Evolutionary conservation across 2,888 invertebrate genomes (phyloP).

Genomic region (Thymelicus acteon): DNA sequence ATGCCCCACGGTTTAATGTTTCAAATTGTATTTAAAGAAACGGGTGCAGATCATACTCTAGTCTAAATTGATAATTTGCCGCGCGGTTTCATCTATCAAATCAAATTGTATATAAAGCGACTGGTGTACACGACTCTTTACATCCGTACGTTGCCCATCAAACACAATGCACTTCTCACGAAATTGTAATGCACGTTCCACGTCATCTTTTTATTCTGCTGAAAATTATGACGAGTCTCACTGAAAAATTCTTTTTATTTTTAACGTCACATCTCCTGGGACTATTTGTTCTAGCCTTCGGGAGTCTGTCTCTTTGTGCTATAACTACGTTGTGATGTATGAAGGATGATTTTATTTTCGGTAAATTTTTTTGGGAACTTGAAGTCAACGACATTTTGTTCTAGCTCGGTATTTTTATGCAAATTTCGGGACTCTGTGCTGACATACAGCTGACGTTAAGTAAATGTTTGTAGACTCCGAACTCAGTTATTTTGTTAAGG

Average conservation of each 20-base stretch:
- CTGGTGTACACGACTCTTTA: not conserved
- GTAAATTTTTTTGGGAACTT: not conserved
- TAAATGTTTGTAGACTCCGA: not conserved
- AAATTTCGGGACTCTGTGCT: conserved; percentile 1
- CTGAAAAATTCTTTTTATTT: conserved; percentile 32
- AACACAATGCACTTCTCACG: conserved; percentile 31
- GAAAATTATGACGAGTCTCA: conserved; percentile 35
- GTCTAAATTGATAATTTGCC: not conserved
- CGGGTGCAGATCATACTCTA: not conserved
- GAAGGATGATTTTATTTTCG: conserved; percentile 11
- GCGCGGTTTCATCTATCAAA: not conserved
- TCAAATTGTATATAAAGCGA: not conserved
- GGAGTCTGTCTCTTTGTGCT: conserved; percentile 22
- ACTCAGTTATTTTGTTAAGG: not conserved
- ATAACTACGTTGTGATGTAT: conserved; percentile 27
- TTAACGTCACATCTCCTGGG: conserved; percentile 23
- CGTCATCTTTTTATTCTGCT: conserved; percentile 32
- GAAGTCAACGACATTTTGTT: conserved; percentile 6
- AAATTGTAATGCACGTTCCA: conserved; percentile 26
- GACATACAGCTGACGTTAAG: not conserved
- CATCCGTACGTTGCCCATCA: conserved; percentile 19
- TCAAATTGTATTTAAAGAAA: not conserved
- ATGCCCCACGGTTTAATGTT: not conserved
- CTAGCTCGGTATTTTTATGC: not conserved
- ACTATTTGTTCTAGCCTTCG: conserved; percentile 25